phyloP scores from a whole-genome alignment of 2,113 vertebrate genomes.

The Channa argus region DNA sequence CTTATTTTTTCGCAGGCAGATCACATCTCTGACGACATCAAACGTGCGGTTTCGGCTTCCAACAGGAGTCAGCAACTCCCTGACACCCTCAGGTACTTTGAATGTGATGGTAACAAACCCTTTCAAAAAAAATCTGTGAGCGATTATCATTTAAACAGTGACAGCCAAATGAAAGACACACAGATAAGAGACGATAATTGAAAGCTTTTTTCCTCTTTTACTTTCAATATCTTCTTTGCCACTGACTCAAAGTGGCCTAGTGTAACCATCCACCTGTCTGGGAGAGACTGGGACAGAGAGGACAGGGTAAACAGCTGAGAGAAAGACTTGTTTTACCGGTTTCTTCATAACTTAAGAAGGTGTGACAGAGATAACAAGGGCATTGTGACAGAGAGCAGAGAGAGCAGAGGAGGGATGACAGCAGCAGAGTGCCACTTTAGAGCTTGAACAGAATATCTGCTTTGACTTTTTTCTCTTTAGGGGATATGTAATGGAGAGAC shows the following conservation, averaged over 20 bases:
- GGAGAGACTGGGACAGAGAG: conserved; percentile 33
- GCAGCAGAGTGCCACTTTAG: not conserved
- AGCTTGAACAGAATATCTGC: conserved; percentile 15
- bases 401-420: conserved; percentile 38
- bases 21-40: conserved; percentile 84
- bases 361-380: conserved; percentile 77
- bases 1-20: conserved; percentile 78
- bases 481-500: conserved; percentile 42
- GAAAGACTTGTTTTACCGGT: conserved; percentile 76
- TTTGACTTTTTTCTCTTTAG: conserved; percentile 4
- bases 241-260: conserved; percentile 37
- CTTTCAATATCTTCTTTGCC: conserved; percentile 34
- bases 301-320: conserved; percentile 71
- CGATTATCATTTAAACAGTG: not conserved
- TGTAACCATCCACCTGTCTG: conserved; percentile 38
- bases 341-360: conserved; percentile 83
- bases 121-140: not conserved
- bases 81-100: conserved; percentile 80
- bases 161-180: not conserved
- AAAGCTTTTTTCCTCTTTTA: not conserved
- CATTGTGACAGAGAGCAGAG: conserved; percentile 64
- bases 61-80: conserved; percentile 60
- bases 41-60: conserved; percentile 78
- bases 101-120: not conserved
- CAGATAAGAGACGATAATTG: not conserved